Percentiles rank a stretch among this genome's conserved stretches.
Evolutionary conservation across 2,888 invertebrate genomes (phyloP).

Genomic region (Habrosyne pyritoides): DNA sequence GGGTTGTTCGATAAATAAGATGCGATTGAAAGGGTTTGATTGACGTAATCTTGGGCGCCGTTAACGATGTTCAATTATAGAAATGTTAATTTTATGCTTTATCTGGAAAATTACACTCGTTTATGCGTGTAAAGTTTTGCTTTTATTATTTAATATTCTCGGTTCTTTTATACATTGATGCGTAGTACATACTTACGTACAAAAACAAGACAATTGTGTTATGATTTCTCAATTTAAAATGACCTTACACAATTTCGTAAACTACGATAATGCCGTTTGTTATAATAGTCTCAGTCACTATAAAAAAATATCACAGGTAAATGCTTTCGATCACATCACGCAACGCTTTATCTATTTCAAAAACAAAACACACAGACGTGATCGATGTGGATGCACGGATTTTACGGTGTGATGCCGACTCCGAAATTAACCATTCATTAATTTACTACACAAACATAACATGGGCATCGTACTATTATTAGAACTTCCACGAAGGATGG

Average conservation of each 20-base stretch:
- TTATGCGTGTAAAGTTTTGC: not conserved
- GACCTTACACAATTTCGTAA: too few relatives aligned
- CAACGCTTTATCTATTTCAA: constrained; percentile 21
- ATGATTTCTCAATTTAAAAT: not conserved
- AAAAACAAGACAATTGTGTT: not conserved
- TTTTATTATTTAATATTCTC: too few relatives aligned
- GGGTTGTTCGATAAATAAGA: constrained; percentile 17
- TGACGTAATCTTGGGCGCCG: not conserved
- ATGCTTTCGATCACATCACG: not conserved
- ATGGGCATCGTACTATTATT: constrained; percentile 11
- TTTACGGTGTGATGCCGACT: constrained; percentile 2
- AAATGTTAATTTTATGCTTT: not conserved
- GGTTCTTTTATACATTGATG: too few relatives aligned
- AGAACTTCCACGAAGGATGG: constrained; percentile 18
- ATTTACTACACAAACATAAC: constrained; percentile 9
- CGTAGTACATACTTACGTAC: too few relatives aligned
- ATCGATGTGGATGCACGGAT: constrained; percentile 19
- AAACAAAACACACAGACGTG: constrained; percentile 18
- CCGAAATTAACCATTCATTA: constrained; percentile 9
- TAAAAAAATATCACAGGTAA: not conserved
- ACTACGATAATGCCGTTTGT: not conserved
- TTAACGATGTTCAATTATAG: not conserved
- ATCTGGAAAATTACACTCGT: not conserved
- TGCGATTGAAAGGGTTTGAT: not conserved
- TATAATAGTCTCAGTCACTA: not conserved